These are phyloP conservation scores for Malthinus flaveolus DNA, from an alignment of 2,888 invertebrate genomes.

Conservation along the genomic window DNA sequence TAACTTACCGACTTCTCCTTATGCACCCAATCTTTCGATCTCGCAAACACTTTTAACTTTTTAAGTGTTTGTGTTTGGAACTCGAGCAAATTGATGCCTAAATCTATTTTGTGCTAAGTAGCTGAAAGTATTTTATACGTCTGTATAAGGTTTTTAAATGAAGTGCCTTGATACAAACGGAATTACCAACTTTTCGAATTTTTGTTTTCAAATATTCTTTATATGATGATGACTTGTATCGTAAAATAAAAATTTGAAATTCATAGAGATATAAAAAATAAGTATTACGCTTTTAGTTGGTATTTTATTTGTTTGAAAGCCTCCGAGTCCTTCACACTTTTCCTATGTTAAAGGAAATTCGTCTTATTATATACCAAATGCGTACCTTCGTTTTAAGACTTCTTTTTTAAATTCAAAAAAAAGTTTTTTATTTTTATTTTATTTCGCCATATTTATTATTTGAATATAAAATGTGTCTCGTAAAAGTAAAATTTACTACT, in stretches of 20 bases:
- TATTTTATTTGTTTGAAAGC: slow-evolving; percentile 26
- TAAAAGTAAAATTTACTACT: background rate
- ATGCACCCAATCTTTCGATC: slow-evolving; percentile 11
- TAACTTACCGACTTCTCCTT: background rate
- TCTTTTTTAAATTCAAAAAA: slow-evolving; percentile 16
- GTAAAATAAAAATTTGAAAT: slow-evolving; percentile 28
- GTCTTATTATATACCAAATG: slow-evolving; percentile 26
- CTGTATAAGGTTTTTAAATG: no score
- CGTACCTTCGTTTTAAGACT: slow-evolving; percentile 25
- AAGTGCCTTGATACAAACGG: no score
- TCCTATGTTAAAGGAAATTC: slow-evolving; percentile 27
- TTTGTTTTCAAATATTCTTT: slow-evolving; percentile 16
- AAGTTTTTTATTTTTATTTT: slow-evolving; percentile 21
- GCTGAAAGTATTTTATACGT: no score
- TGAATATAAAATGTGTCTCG: slow-evolving; percentile 4
- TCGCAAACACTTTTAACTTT: slow-evolving; percentile 2
- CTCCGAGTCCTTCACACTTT: slow-evolving; percentile 22
- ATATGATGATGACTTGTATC: slow-evolving; percentile 16
- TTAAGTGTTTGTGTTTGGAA: slow-evolving; percentile 1
- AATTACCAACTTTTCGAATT: slow-evolving; percentile 4
- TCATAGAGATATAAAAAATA: slow-evolving; percentile 28
- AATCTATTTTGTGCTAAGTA: background rate
- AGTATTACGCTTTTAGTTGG: slow-evolving; percentile 27
- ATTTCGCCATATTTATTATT: slow-evolving; percentile 6
- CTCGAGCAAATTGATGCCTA: slow-evolving; percentile 3